Evolutionary conservation across 2,888 invertebrate species (phyloP), one percentile per base, ranked within the genome.

Genomic region (Drosophila phalerata): DNA sequence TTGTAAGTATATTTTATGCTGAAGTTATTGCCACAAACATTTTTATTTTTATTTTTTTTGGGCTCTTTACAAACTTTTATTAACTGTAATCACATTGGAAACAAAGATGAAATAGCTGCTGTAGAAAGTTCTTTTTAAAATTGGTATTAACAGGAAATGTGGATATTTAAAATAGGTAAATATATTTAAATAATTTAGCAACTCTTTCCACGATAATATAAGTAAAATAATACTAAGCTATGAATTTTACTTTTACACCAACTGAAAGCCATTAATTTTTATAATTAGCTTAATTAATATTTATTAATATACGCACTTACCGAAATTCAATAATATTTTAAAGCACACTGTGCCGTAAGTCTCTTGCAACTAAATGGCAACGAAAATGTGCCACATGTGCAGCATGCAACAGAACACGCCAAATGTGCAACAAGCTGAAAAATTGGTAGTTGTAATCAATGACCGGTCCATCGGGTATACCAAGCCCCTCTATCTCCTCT

Each of bases 381-480:
- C 40, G 19, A n/a, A 42, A 19, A 30, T 11, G 25, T 28, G 22
- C 53, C 53, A 11, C 56, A 47, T 38, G 62, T 38, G 62, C 34
- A 52, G 55, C 74, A 56, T 72, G 79, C 79, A 72, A 78, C 72
- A 28, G 11, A 71, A 70, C 76, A 70, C 79, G 73, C 64, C 57
- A 70, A 70, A 61, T 79, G 80, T 79, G 83, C 80, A 81, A 81
- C 80, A 81, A 79, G 83, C 80, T 82, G 80, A 82, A 81, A 82
- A 81, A 81, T 82, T 81, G 83, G 64, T 53, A 71, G 80, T 73
- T 81, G 80, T 81, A 81, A 82, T 81, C 80, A 81, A 79, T 82
- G 83, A 79, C 52, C 55, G 67, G 72, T 72, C 73, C 77, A 61
- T 63, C 63, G 77, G 61, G 66, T 42, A 47, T 48, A 19, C 19